Evolutionary conservation across 2,797 vertebrate species (phyloP).

Genomic region (Tapera naevia): DNA sequence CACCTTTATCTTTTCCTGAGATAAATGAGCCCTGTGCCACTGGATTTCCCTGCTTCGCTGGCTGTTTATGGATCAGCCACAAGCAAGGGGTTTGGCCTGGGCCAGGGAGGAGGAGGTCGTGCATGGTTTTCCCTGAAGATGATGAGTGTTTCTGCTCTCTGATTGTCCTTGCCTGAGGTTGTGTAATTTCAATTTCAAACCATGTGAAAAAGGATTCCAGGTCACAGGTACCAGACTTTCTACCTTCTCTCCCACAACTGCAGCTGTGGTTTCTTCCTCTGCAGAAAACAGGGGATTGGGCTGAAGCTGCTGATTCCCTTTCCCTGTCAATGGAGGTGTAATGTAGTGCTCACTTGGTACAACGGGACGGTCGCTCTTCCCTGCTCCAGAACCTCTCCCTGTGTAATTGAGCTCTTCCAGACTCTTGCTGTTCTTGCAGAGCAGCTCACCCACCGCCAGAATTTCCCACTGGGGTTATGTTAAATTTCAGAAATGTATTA

Average conservation of each 20-base stretch:
- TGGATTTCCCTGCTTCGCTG: neutral
- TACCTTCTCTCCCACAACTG: neutral
- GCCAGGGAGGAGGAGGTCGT: neutral
- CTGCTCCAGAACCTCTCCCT: neutral
- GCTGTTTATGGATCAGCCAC: neutral
- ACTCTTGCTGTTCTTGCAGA: neutral
- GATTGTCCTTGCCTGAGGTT: neutral
- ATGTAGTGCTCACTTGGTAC: neutral
- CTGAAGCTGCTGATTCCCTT: neutral
- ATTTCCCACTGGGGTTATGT: neutral
- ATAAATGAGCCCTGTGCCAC: neutral
- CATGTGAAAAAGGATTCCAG: neutral
- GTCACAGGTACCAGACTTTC: neutral
- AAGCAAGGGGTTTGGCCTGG: neutral
- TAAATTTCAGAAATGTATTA: neutral
- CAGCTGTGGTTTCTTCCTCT: neutral
- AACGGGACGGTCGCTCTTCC: neutral
- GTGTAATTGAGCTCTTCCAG: neutral
- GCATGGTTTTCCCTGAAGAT: neutral
- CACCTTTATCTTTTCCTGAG: neutral
- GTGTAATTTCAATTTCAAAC: neutral
- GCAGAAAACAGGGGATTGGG: neutral
- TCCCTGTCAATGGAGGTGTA: neutral
- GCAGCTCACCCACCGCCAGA: neutral
- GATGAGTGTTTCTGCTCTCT: neutral